Conservation (phyloP, 2,113 vertebrate species). For the Semicossyphus pulcher region DNA sequence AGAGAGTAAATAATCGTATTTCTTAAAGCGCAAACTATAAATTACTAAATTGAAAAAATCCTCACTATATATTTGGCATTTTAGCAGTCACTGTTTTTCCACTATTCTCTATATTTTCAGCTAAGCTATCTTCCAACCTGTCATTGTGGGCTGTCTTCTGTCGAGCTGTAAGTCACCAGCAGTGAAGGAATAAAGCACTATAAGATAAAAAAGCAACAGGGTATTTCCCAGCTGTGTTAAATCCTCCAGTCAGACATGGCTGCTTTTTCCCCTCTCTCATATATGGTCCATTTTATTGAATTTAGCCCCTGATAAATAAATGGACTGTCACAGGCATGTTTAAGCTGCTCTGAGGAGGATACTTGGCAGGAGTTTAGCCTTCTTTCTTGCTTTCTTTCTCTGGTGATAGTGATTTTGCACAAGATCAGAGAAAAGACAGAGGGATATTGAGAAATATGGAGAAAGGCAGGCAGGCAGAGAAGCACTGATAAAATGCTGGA, state of each 20-base stretch:
- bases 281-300: constrained; percentile 92
- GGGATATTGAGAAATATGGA: constrained; percentile 33
- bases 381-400: constrained; percentile 27
- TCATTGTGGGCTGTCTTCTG: constrained; percentile 72
- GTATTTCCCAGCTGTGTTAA: constrained; percentile 90
- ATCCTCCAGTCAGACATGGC: constrained; percentile 84
- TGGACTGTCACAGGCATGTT: constrained; percentile 89
- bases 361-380: constrained; percentile 80
- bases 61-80: no score
- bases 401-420: constrained; percentile 42
- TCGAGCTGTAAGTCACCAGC: constrained; percentile 87
- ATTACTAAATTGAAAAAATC: no score
- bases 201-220: constrained; percentile 91
- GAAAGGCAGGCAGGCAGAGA: constrained; percentile 54
- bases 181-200: constrained; percentile 88
- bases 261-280: constrained; percentile 93
- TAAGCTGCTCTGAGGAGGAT: constrained; percentile 88
- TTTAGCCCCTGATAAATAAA: constrained; percentile 95
- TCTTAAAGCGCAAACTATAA: no score
- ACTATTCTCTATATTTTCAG: neutral
- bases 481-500: constrained; percentile 84
- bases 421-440: constrained; percentile 33
- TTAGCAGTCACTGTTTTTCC: neutral
- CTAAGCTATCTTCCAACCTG: constrained; percentile 6
- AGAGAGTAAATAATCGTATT: no score